Evolutionary conservation across 2,797 vertebrate species (phyloP).

Genomic region (Sebastes cheni): DNA sequence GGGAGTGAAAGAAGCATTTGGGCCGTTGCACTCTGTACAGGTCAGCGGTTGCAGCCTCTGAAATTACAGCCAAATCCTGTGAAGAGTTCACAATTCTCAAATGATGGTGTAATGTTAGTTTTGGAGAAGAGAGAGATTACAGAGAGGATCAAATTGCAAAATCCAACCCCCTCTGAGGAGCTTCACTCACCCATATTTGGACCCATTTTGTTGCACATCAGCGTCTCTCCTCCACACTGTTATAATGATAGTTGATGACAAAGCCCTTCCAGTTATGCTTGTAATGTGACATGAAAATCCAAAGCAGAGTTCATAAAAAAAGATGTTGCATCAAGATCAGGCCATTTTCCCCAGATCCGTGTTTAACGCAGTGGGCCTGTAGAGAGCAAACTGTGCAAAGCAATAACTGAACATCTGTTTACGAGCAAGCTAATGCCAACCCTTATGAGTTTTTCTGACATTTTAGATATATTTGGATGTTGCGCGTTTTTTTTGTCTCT

Average conservation of each 20-base stretch:
- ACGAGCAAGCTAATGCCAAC: background rate
- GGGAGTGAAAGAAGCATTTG: background rate
- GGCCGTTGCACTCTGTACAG: background rate
- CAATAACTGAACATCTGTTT: background rate
- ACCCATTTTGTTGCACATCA: slow-evolving; percentile 28
- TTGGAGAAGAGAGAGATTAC: slow-evolving; percentile 31
- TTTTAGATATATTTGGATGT: background rate
- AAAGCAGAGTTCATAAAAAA: slow-evolving; percentile 21
- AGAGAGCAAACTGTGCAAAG: background rate
- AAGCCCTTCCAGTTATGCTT: background rate
- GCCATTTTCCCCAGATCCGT: background rate
- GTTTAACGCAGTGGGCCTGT: background rate
- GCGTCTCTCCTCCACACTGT: slow-evolving; percentile 8
- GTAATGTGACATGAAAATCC: slow-evolving; percentile 21
- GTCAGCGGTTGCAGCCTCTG: slow-evolving; percentile 14
- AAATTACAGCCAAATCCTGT: slow-evolving; percentile 24
- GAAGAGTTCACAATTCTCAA: slow-evolving; percentile 45
- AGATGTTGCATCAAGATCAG: background rate
- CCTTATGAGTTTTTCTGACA: background rate
- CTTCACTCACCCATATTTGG: slow-evolving; percentile 54
- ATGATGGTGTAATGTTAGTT: slow-evolving; percentile 62
- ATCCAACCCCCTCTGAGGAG: slow-evolving; percentile 21
- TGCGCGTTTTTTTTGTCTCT: background rate
- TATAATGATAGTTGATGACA: slow-evolving; percentile 21
- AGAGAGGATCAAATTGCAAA: slow-evolving; percentile 31